phyloP scores from a whole-genome alignment of 2,797 vertebrate species.

The Oreochromis mossambicus region DNA sequence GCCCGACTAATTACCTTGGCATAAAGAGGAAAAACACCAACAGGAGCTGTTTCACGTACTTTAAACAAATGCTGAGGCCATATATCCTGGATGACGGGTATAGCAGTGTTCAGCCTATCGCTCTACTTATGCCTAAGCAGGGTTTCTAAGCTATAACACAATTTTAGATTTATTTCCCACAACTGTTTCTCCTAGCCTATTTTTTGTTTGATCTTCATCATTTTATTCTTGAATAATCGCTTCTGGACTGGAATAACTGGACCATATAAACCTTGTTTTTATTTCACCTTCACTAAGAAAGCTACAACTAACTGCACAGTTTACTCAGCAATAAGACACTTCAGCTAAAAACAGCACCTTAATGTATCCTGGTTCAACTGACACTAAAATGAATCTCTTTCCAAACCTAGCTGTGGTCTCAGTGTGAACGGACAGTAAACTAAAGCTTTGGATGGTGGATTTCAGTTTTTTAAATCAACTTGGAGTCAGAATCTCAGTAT shows the following conservation, averaged over 20 bases:
- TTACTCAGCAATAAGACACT: neutral
- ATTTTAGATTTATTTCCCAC: neutral
- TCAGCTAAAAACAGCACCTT: neutral
- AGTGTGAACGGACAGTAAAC: neutral
- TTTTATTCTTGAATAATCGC: neutral
- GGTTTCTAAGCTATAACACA: neutral
- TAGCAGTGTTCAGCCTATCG: neutral
- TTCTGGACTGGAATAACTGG: neutral
- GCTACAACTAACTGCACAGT: neutral
- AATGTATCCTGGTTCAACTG: neutral
- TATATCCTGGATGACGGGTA: constrained; percentile 12
- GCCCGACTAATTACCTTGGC: constrained; percentile 57
- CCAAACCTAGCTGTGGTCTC: neutral
- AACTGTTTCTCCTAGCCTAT: neutral
- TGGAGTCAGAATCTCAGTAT: neutral
- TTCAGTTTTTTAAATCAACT: neutral
- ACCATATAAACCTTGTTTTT: neutral
- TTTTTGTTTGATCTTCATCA: neutral
- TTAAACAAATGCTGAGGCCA: constrained; percentile 30
- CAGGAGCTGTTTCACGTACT: constrained; percentile 31
- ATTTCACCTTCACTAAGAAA: neutral
- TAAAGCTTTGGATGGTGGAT: neutral
- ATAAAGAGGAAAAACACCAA: constrained; percentile 45
- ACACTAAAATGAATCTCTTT: neutral
- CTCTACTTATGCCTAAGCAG: neutral